Evolutionary conservation across 2,113 vertebrate genomes (phyloP).

Genomic region (Rhea pennata): DNA sequence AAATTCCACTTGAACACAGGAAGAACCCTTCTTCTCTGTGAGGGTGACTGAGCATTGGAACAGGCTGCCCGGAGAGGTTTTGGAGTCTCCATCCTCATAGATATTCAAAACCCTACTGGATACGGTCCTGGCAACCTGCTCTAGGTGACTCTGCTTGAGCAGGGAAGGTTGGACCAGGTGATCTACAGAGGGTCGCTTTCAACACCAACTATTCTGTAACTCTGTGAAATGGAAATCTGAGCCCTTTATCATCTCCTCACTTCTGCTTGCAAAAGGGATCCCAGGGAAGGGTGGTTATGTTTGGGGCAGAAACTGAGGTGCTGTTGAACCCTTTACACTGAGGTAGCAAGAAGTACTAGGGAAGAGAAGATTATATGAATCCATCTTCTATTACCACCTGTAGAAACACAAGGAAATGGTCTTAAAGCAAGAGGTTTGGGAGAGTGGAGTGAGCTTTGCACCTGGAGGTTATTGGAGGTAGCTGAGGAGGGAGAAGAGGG

Average conservation of each 20-base stretch:
- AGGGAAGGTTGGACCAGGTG: not conserved
- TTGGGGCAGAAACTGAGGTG: not conserved
- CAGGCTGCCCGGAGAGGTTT: not conserved
- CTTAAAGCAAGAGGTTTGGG: not conserved
- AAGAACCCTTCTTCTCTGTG: not conserved
- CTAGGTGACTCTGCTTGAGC: not conserved
- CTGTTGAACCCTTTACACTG: not conserved
- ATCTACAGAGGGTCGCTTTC: not conserved
- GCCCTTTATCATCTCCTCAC: not conserved
- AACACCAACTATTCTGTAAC: not conserved
- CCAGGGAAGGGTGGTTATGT: not conserved
- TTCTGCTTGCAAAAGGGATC: not conserved
- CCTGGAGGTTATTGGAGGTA: not conserved
- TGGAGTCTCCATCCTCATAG: too few relatives aligned
- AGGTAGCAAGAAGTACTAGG: not conserved
- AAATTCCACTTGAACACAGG: not conserved
- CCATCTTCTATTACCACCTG: not conserved
- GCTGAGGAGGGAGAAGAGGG: not conserved
- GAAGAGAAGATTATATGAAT: rapidly evolving
- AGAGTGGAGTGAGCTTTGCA: not conserved
- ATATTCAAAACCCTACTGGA: not conserved
- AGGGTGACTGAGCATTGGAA: not conserved
- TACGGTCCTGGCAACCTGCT: not conserved
- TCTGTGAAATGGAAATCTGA: not conserved
- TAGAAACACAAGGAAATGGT: not conserved